phyloP scores from a whole-genome alignment of 2,888 invertebrate species.

The Platycnemis pennipes region DNA sequence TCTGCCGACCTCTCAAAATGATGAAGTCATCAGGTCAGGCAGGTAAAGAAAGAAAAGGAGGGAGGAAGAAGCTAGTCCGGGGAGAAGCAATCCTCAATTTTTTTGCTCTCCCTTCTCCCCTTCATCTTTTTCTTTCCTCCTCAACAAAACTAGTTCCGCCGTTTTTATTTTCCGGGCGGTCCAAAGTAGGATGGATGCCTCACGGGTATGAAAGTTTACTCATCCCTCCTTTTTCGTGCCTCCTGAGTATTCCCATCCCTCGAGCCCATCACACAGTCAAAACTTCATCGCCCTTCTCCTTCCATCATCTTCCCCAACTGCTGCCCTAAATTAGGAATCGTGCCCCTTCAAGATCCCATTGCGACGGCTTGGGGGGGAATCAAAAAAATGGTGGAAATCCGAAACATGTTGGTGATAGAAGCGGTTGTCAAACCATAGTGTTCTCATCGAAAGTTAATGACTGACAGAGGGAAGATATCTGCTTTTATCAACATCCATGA shows the following conservation, averaged over 20 bases:
- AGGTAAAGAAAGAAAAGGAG: conserved; percentile 33
- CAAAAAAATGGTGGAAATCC: too few species aligned
- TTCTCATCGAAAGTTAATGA: too few species aligned
- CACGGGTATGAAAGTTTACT: conserved; percentile 34
- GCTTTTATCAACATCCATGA: too few species aligned
- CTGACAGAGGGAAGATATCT: too few species aligned
- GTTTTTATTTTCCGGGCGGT: conserved; percentile 4
- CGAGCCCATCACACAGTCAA: background rate
- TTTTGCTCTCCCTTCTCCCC: background rate
- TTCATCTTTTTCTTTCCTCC: background rate
- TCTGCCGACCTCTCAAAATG: conserved; percentile 18
- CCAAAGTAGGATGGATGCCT: background rate
- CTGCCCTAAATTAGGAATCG: conserved; percentile 16
- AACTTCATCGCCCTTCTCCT: background rate
- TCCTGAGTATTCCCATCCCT: background rate
- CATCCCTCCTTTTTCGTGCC: background rate
- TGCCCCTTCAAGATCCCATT: background rate
- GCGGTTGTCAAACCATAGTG: too few species aligned
- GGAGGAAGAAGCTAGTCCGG: background rate
- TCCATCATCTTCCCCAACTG: background rate
- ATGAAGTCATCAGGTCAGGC: conserved; percentile 62
- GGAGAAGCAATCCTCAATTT: background rate
- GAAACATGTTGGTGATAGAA: too few species aligned
- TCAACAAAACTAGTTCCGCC: background rate
- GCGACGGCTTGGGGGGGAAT: background rate